phyloP scores from a whole-genome alignment of 2,113 vertebrate species.

The Hucho hucho region DNA sequence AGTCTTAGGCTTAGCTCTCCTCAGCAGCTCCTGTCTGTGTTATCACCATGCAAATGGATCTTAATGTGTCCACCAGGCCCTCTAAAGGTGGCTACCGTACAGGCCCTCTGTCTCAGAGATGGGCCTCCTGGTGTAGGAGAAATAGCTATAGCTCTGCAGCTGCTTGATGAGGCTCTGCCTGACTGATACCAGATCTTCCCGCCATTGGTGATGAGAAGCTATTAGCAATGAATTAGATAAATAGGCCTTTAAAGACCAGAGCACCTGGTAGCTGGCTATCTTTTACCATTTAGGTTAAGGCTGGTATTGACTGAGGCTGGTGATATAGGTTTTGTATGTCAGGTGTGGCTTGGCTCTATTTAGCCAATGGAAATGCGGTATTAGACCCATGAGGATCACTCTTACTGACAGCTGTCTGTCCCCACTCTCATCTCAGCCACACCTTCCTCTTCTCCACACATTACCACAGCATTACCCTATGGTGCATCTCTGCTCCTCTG shows the following conservation, averaged over 20 bases:
- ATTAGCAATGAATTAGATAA: neutral
- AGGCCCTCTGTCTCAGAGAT: conserved; percentile 60
- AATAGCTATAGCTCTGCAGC: neutral
- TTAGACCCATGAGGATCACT: too few species aligned
- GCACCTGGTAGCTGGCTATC: too few species aligned
- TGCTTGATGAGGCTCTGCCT: neutral
- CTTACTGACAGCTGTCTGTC: neutral
- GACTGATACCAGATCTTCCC: neutral
- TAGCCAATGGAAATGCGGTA: too few species aligned
- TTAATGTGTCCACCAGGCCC: conserved; percentile 77
- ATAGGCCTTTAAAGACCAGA: neutral
- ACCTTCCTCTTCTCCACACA: neutral
- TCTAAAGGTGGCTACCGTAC: conserved; percentile 73
- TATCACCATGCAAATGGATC: conserved; percentile 75
- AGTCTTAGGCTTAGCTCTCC: conserved; percentile 61
- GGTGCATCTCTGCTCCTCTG: neutral
- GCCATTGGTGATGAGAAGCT: neutral
- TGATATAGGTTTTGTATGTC: too few species aligned
- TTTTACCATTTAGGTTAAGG: too few species aligned
- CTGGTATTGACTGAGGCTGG: too few species aligned
- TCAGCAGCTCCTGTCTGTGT: conserved; percentile 49
- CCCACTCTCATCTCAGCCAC: neutral
- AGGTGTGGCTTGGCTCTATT: too few species aligned
- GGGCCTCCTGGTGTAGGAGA: conserved; percentile 38
- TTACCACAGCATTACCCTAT: neutral